phyloP scores from a whole-genome alignment of 2,888 invertebrate genomes.

The Odontothrips loti region DNA sequence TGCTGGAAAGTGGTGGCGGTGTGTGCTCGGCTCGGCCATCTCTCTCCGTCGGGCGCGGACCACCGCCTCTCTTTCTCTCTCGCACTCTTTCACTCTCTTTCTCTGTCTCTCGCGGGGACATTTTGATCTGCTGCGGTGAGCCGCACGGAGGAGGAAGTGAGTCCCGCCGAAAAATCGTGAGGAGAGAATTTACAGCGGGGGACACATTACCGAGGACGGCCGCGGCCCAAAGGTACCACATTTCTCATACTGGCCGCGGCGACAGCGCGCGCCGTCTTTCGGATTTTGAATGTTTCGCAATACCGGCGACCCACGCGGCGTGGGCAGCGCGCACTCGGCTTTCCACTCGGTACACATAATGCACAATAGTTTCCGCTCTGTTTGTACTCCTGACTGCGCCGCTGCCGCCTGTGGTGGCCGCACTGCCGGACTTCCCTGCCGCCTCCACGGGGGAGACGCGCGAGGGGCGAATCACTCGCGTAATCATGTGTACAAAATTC shows the following conservation, averaged over 20 bases:
- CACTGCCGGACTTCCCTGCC: too few relatives aligned
- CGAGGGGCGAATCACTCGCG: too few relatives aligned
- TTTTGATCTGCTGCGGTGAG: too few relatives aligned
- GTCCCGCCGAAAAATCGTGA: too few relatives aligned
- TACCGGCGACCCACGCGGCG: not conserved
- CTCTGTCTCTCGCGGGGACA: not conserved
- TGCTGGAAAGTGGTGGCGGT: slow-evolving; percentile 1
- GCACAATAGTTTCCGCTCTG: not conserved
- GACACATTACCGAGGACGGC: too few relatives aligned
- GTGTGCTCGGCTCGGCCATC: not conserved
- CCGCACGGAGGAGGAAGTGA: not conserved
- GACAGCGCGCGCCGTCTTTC: not conserved
- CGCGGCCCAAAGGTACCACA: too few relatives aligned
- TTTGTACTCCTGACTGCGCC: not conserved
- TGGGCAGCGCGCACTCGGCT: not conserved
- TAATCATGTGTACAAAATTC: too few relatives aligned
- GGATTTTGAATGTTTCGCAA: not conserved
- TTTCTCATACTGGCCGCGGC: not conserved
- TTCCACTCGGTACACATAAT: not conserved
- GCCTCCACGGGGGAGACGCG: too few relatives aligned
- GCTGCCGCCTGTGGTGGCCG: not conserved
- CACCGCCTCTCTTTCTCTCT: not conserved
- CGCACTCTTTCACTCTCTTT: not conserved
- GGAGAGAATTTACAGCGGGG: too few relatives aligned
- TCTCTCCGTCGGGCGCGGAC: not conserved